Evolutionary conservation across 2,113 vertebrate genomes (phyloP), one percentile per base, ranked within the genome.

Genomic region (Sporophila hypoxantha): DNA sequence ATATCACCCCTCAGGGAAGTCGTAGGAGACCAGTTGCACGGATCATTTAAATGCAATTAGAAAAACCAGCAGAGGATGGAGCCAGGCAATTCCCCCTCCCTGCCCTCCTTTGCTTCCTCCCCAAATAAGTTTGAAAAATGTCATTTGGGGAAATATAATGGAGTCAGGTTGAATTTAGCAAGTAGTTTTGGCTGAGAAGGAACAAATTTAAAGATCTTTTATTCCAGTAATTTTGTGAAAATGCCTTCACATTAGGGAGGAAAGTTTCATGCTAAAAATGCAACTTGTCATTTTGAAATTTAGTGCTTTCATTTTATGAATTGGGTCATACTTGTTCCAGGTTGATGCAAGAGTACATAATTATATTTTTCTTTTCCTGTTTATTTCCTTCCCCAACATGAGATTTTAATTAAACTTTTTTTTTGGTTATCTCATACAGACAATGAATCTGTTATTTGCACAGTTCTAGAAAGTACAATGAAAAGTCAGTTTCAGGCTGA

Each of bases 1-100:
- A 89, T 93, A 94, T 94, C 89, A 68, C 69, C 92, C 91, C 82
- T 94, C 59, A 19, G 92, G 95, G 91, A 92, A 66, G 76, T 78
- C 59, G 37, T 83, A 91, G 89, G 69, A 93, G 89, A 92, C 89
- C 82, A 92, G 73, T 95, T 94, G 93, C 91, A 93, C 0, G 85
- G 91, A 92, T 94, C 94, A 95, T 94, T 95, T 95, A 93, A 94
- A 92, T 90, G 92, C 94, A 95, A 95, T 95, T 95, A 94, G 94
- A 69, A 93, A 84, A 91, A 68, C 74, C 94, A 93, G 90, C 59
- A 81, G 94, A 94, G 92, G 93, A 93, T 95, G 88, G 76, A 95
- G 74, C 37, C 73, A 94, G 76, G 92, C 93, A 92, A 91, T 95
- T 88, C 91, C 76, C 46, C 85, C 83, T 88, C 55, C 80, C 79